Conservation (phyloP, 2,797 vertebrate species). For the Lacerta agilis region DNA sequence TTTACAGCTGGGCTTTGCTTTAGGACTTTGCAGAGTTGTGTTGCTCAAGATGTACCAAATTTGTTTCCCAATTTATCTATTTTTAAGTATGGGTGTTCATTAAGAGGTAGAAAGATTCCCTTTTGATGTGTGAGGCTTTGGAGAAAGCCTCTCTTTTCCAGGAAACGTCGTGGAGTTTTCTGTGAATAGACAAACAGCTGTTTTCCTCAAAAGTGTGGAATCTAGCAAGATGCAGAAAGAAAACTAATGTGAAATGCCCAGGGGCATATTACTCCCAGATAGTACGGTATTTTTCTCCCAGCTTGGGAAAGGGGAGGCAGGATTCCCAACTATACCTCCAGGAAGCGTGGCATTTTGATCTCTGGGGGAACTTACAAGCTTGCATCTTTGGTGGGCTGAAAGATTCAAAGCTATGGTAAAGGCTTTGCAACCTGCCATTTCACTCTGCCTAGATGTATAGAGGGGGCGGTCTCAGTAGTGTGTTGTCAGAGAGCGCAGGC, state of each 20-base stretch:
- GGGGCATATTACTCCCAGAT: neutral
- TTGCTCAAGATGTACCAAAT: neutral
- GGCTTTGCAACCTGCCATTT: neutral
- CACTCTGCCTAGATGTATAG: neutral
- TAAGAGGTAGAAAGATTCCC: neutral
- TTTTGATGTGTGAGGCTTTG: neutral
- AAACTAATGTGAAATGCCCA: neutral
- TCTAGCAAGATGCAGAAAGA: neutral
- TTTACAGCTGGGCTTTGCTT: neutral
- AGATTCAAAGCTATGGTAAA: neutral
- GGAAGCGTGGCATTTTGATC: neutral
- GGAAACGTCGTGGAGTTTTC: neutral
- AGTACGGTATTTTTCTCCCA: accelerated
- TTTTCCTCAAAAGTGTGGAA: neutral
- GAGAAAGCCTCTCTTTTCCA: neutral
- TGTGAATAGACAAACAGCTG: neutral
- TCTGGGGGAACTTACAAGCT: neutral
- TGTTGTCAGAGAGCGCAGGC: no score
- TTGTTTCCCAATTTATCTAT: neutral
- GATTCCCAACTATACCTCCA: accelerated
- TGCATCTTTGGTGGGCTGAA: neutral
- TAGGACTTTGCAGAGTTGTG: neutral
- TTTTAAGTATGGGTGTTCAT: neutral
- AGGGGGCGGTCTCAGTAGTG: neutral
- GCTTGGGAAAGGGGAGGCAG: neutral